Evolutionary conservation across 2,797 vertebrate genomes (phyloP), one percentile per base, ranked within the genome.

Genomic region (Intellagama lesueurii): DNA sequence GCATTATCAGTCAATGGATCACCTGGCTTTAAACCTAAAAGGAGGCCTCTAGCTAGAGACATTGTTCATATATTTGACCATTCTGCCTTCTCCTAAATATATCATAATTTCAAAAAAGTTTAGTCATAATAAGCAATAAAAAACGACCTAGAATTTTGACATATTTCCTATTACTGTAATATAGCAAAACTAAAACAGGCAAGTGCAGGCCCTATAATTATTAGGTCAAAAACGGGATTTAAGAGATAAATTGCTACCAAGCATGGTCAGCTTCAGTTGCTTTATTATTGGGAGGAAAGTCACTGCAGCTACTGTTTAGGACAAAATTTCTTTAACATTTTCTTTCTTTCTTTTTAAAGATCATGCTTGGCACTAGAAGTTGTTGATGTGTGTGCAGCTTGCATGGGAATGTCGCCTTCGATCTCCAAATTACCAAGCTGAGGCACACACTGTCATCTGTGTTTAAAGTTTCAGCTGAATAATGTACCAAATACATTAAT

Each of bases 91-190:
- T 64, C n/a, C 70, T 73, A 32, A 81, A 52, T 47, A 16, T 70
- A 70, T 64, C 9, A 44, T 26, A 64, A 75, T 75, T 76, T 83
- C 44, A 88, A 44, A 22, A 77, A 88, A 84, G 17, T 78, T 78
- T 69, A 83, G 32, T 16, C 9, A 44, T 56, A 32, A 40, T 81
- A 19, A 88, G 40, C 68, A 83, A 69, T 12, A 32, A 56, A 77
- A 28, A 22, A 30, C 2, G 5, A 78, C 47, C 8, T n/a, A 44
- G 70, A 77, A 24, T 8, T 56, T 32, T 40, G n/a, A 49, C n/a
- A 81, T 35, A 68, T 76, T 14, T 89, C 22, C 14, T 72, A 2
- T 73, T 80, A 52, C 22, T 73, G 1, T 81, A 64, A 30, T 17
- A 81, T 2, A 79, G 22, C 28, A n/a, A 6, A 78, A 86, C 16